Evolutionary conservation across 2,888 invertebrate genomes (phyloP), one percentile per base, ranked within the genome.

Genomic region (Bibio marci): DNA sequence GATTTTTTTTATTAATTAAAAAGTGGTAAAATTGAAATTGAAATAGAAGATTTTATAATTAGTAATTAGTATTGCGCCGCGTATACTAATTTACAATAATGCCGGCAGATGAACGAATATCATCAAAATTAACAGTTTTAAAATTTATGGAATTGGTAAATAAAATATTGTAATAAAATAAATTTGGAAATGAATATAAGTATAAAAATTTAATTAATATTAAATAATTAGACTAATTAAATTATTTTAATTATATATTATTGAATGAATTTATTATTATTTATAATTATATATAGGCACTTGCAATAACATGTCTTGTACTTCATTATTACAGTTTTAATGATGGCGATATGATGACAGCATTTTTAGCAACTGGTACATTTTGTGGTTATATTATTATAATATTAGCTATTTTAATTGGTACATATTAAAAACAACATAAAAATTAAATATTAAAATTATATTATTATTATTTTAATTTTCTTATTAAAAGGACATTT

Each of bases 321-420:
- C 61, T 82, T 34, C 80, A 81, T 57, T 79, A 73, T 61, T 69
- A 80, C 59, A 78, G 79, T 50, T 72, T 71, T 54, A 67, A 67
- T 45, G 57, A 50, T 15, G 58, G 66, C 7, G 69, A 73, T 43
- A 64, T 67, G 35, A 47, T 57, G 47, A 60, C 61, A 2, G 67
- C 69, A 26, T 73, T 80, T 61, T 56, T 82, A 49, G 73, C 76
- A 26, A 73, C 75, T 14, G 78, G 78, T 39, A 78, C 81, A 34
- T 80, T 78, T 56, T 69, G 78, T 31, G 83, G 82, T 27, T 83
- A 67, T 55, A 69, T 80, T 45, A 72, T 81, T 47, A 76, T 80
- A 49, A 70, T 80, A 38, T 64, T 76, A 12, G 80, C 78, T 27
- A 70, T 78, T 25, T 76, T 78, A 51, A 75, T 76, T 48, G 76